Base-by-base conservation (phyloP, 2,797 vertebrate species). In the Lindbergichthys nudifrons region DNA sequence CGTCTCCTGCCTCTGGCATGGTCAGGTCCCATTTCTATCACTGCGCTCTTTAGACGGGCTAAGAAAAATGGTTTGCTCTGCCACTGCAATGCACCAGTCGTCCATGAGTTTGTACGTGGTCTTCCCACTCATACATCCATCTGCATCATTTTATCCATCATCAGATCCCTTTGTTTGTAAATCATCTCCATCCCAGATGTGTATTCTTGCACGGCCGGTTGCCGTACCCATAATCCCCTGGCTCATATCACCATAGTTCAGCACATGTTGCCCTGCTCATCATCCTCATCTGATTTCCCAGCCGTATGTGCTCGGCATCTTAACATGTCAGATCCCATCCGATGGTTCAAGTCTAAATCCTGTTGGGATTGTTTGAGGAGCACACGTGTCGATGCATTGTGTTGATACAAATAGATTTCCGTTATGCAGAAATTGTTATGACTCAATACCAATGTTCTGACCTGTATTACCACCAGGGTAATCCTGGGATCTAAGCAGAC, bases 1-100 rank as follows among this genome's bases (percentile, higher is more conserved):
- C 76, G 77, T 89, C 81, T 80, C 68, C 79, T 80, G 84, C 91
- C 89, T 68, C 77, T 86, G 89, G 89, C 89, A 54, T 80, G 84
- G 87, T 92, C 89, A 92, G 79, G 85, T 89, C 83, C 53, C 23
- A 91, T 91, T 85, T 89, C 88, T 90, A 81, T 92, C 91, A 92
- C 70, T 9, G 80, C 64, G 18, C 59, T 77, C 75, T 66, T 73
- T 69, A 64, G 79, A 83, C 3, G 47, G 26, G 48, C 73, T 67
- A 26, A 85, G 66, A 64, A 86, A 26, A 81, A 71, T 48, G 64
- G 73, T 77, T 84, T 26, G 21, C 73, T 84, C 75, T 52, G 51
- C 79, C 58, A 61, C 86, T 70, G 82, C 80, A 81, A 62, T 58
- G 78, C 84, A 81, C 80, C 86, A 79, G 72, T 67, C 80, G 8